These are phyloP conservation scores for Ammodytes marinus DNA, from an alignment of 2,113 vertebrate species.

Conservation along the genomic window DNA sequence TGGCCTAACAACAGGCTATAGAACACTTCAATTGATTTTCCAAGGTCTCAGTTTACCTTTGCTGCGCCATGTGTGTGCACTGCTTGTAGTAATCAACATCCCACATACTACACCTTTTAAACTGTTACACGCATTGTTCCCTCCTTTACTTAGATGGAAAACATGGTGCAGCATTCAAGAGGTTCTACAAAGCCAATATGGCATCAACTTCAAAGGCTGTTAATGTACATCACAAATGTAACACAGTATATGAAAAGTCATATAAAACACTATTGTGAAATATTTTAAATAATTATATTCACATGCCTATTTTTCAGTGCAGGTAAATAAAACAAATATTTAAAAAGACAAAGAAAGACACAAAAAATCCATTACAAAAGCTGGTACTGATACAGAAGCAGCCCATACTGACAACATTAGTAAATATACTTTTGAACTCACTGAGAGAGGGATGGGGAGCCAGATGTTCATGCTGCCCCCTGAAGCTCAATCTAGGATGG, in stretches of 20 bases:
- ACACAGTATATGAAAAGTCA: neutral
- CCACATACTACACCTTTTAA: constrained; percentile 9
- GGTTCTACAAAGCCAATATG: neutral
- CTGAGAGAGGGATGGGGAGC: constrained; percentile 23
- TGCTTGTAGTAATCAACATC: constrained; percentile 7
- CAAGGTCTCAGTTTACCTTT: constrained; percentile 6
- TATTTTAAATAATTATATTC: neutral
- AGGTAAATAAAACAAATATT: neutral
- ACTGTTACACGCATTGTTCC: neutral
- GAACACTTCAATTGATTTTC: constrained; percentile 39
- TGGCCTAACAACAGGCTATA: constrained; percentile 5
- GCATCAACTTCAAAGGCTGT: neutral
- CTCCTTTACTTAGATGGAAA: neutral
- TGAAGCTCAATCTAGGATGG: constrained; percentile 12
- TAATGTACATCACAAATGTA: neutral
- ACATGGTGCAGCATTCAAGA: neutral
- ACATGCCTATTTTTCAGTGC: neutral
- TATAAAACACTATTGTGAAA: neutral
- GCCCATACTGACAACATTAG: constrained; percentile 18
- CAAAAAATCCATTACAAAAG: neutral
- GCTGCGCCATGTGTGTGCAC: neutral
- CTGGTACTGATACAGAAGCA: neutral
- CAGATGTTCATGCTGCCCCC: constrained; percentile 44
- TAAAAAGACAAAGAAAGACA: neutral
- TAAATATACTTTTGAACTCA: constrained; percentile 22